Evolutionary conservation across 2,888 invertebrate species (phyloP).

Genomic region (Heteromurus nitidus): DNA sequence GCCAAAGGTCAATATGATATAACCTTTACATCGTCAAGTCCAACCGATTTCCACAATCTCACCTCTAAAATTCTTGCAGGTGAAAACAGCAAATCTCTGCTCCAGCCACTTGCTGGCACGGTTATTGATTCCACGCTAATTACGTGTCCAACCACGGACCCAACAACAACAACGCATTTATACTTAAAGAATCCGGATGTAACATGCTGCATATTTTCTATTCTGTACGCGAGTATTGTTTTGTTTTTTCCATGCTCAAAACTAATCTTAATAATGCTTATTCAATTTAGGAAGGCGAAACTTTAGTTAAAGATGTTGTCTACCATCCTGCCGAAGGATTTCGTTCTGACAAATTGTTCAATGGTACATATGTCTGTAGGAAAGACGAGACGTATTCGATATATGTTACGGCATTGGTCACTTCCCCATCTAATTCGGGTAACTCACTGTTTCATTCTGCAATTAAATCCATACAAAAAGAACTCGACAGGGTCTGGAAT

Average conservation of each 20-base stretch:
- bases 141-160: slow-evolving; percentile 37
- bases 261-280: not conserved
- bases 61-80: not conserved
- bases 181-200: not conserved
- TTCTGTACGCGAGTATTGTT: not conserved
- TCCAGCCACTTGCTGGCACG: not conserved
- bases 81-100: not conserved
- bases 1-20: slow-evolving; percentile 14
- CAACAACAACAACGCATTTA: not conserved
- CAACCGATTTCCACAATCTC: not conserved
- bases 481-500: not conserved
- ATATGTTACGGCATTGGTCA: not conserved
- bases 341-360: not conserved
- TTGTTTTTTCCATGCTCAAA: no score
- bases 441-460: not conserved
- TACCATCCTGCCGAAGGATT: slow-evolving; percentile 40
- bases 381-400: not conserved
- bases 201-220: not conserved
- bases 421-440: not conserved
- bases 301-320: not conserved
- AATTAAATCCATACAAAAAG: not conserved
- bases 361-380: slow-evolving; percentile 14
- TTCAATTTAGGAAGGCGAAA: not conserved
- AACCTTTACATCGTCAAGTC: not conserved
- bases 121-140: slow-evolving; percentile 20